Evolutionary conservation across 2,888 invertebrate genomes (phyloP).

Genomic region (Girardia tigrina): DNA sequence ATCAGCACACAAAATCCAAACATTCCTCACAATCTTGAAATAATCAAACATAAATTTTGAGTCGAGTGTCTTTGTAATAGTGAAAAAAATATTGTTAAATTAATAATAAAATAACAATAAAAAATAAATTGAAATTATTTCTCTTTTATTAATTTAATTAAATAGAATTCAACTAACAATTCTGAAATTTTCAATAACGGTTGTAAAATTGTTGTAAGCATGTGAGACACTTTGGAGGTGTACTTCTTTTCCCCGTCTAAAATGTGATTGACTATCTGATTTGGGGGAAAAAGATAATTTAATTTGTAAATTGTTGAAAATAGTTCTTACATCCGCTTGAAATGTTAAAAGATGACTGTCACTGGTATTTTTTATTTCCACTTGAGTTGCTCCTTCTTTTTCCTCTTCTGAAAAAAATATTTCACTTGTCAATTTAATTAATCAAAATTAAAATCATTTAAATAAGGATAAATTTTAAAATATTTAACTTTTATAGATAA

Average conservation of each 20-base stretch:
- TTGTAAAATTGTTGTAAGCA: background rate
- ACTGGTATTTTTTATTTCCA: background rate
- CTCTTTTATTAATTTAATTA: too few species aligned
- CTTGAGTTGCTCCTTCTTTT: conserved; percentile 9
- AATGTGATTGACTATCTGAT: background rate
- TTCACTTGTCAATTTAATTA: too few species aligned
- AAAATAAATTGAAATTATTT: too few species aligned
- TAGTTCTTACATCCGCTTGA: background rate
- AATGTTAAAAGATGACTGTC: conserved; percentile 5
- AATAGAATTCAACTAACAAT: background rate
- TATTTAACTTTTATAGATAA: too few species aligned
- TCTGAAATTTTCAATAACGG: background rate
- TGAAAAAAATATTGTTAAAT: too few species aligned
- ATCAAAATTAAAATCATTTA: too few species aligned
- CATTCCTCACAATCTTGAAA: too few species aligned
- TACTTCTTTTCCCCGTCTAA: conserved; percentile 2
- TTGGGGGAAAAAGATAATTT: background rate
- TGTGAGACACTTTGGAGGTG: background rate
- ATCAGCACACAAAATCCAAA: too few species aligned
- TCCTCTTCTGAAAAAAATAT: background rate
- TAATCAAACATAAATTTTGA: too few species aligned
- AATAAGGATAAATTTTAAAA: too few species aligned
- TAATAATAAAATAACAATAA: too few species aligned
- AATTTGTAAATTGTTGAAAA: background rate
- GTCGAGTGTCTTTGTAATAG: too few species aligned